Base-by-base conservation (phyloP, 2,797 vertebrate species). In the Orestias chungarensis region DNA sequence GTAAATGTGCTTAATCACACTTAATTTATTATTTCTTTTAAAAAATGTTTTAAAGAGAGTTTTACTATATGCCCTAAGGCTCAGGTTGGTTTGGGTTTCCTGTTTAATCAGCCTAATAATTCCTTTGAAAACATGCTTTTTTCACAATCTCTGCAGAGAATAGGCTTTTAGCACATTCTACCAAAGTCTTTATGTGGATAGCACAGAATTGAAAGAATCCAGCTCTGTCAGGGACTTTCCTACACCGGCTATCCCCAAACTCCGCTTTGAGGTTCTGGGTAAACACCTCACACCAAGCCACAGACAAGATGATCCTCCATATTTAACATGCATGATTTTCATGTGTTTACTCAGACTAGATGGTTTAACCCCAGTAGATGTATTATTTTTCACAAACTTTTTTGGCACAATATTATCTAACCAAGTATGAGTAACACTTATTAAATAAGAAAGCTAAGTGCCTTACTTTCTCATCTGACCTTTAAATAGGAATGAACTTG, bases 191-290 rank as follows among this genome's bases (percentile, higher is more conserved):
- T 27, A 40, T 25, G 46, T 6, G 0, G 6, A 35, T 25, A n/a
- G 29, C 25, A 12, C 29, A 44, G 64, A 66, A 46, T 46, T 44
- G 27, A 4, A 46, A 43, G n/a, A 57, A 27, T 25, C 33, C 29
- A 73, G 29, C n/a, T 46, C 49, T 52, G 42, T 23, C 18, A 4
- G 65, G 75, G 14, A 44, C 70, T 71, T 77, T 67, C 18, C 69
- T 61, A n/a, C 61, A 66, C 54, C 9, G 40, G 47, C 31, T 44
- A 46, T 27, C 29, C 38, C 38, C 40, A 54, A 64, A 50, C 0
- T 6, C 54, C 68, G 35, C 52, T 44, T 38, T 29, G 11, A 59
- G 27, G 62, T 54, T 62, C 69, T 62, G 55, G 40, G 55, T 35
- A 52, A 66, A 67, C 14, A 50, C 17, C 47, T 10, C 10, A 62